Evolutionary conservation across 2,888 invertebrate species (phyloP).

Genomic region (Harmothoe impar): DNA sequence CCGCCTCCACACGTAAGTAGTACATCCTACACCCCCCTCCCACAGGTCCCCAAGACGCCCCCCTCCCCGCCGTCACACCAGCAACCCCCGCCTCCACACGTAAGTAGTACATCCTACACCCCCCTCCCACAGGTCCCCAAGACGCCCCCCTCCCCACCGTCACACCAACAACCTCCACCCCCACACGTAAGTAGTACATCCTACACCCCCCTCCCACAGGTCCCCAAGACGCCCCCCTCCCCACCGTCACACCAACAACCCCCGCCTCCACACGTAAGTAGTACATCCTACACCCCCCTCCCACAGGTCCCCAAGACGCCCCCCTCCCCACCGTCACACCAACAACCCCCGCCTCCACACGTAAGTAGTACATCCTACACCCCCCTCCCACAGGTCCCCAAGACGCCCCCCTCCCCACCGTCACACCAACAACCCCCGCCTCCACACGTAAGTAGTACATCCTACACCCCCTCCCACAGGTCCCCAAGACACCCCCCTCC

Average conservation of each 20-base stretch:
- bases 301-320: background rate
- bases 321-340: background rate
- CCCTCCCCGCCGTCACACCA: background rate
- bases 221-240: background rate
- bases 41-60: background rate
- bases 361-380: no score
- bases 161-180: constrained; percentile 11
- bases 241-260: background rate
- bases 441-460: no score
- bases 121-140: background rate
- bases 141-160: background rate
- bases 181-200: no score
- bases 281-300: no score
- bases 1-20: no score
- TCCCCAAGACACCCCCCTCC: background rate
- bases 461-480: no score
- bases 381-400: background rate
- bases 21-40: no score
- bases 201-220: no score
- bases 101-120: no score
- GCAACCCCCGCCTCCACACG: no score
- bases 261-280: no score
- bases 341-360: no score
- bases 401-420: background rate
- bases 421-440: constrained; percentile 10